Conservation (phyloP, 2,888 invertebrate species). For the Neoscelio sp. region DNA sequence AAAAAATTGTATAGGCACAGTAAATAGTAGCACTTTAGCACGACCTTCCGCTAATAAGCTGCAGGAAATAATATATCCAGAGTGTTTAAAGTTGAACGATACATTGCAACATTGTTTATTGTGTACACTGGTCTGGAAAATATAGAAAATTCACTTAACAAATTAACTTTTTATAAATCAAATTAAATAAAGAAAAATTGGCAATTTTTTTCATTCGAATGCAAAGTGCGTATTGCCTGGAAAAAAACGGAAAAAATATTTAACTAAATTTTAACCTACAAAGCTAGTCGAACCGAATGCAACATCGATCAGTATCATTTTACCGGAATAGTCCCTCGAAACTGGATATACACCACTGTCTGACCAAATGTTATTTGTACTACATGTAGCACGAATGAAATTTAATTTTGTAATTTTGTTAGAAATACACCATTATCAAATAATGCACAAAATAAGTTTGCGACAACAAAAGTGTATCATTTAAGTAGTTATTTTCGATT, state of each 20-base stretch:
- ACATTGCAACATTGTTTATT: neutral
- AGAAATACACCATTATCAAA: neutral
- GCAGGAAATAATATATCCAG: conserved; percentile 68
- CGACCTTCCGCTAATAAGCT: conserved; percentile 76
- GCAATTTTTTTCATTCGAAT: too few relatives aligned
- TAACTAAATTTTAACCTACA: conserved; percentile 10
- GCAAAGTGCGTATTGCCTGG: too few relatives aligned
- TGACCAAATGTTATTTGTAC: conserved; percentile 45
- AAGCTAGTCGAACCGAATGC: neutral
- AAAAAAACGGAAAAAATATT: conserved; percentile 20
- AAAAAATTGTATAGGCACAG: conserved; percentile 72
- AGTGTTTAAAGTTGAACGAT: conserved; percentile 72
- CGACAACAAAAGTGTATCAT: neutral
- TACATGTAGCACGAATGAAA: conserved; percentile 25
- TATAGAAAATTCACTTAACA: conserved; percentile 8
- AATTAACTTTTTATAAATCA: too few relatives aligned
- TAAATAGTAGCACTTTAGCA: conserved; percentile 73
- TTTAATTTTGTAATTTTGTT: conserved; percentile 24
- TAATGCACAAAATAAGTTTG: neutral
- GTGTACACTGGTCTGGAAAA: too few relatives aligned
- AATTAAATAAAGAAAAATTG: too few relatives aligned
- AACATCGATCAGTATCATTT: conserved; percentile 46
- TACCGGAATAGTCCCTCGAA: conserved; percentile 12
- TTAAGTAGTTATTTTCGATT: too few relatives aligned
- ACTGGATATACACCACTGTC: conserved; percentile 20